Conservation (phyloP, 1,140 invertebrate species). For the Drosophila gunungcola region DNA sequence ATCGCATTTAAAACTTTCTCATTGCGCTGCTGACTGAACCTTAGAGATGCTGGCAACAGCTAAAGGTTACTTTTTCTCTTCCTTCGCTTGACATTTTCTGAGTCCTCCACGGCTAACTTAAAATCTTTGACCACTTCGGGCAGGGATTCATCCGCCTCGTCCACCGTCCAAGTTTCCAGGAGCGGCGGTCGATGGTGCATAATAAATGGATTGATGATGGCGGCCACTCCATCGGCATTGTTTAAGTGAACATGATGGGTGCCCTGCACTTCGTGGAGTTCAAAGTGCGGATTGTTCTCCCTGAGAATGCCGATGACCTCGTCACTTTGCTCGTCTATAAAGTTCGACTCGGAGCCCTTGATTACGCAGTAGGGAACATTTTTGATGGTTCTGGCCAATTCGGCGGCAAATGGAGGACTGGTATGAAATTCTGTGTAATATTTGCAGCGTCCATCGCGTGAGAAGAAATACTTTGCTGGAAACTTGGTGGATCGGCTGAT, state of each 20-base stretch:
- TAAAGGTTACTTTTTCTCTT: conserved; percentile 84
- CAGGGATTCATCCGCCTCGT: conserved; percentile 21
- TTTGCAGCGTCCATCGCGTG: conserved; percentile 87
- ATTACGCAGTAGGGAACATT: conserved; percentile 80
- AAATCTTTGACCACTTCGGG: conserved; percentile 56
- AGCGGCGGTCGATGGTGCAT: conserved; percentile 70
- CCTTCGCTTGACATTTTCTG: conserved; percentile 71
- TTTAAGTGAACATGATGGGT: conserved; percentile 91
- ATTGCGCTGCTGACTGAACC: conserved; percentile 31
- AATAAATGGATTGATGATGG: conserved; percentile 87
- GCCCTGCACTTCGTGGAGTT: conserved; percentile 88
- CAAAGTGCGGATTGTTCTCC: conserved; percentile 86
- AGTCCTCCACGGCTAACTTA: conserved; percentile 65
- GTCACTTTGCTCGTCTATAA: conserved; percentile 63
- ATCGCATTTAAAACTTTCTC: neutral
- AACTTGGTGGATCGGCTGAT: conserved; percentile 85
- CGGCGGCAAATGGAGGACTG: conserved; percentile 64
- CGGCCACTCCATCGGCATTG: conserved; percentile 87
- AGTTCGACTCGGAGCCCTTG: conserved; percentile 72
- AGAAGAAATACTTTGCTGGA: conserved; percentile 87
- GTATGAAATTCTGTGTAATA: conserved; percentile 72
- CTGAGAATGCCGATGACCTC: conserved; percentile 86
- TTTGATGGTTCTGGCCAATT: conserved; percentile 66
- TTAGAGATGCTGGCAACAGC: conserved; percentile 72
- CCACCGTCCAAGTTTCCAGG: conserved; percentile 68